These are phyloP conservation scores for Pseudopipra pipra DNA, from an alignment of 2,113 vertebrate genomes.

Conservation along the genomic window DNA sequence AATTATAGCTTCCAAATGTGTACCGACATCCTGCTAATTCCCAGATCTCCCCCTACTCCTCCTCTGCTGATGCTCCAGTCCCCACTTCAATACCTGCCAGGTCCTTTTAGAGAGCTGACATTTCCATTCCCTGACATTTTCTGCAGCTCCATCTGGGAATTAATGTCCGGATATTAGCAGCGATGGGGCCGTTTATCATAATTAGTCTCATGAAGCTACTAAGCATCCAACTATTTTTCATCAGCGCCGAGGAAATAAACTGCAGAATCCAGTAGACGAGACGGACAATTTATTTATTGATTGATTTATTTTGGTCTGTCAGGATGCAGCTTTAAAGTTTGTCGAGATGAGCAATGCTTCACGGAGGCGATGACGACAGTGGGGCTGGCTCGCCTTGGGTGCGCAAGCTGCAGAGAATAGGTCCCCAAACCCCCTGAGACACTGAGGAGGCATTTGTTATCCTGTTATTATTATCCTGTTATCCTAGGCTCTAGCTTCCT, in stretches of 20 bases:
- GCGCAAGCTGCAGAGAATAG: neutral
- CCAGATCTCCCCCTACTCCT: conserved; percentile 34
- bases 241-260: conserved; percentile 61
- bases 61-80: conserved; percentile 44
- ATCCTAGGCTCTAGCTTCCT: neutral
- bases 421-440: neutral
- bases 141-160: conserved; percentile 70
- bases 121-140: conserved; percentile 74
- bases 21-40: conserved; percentile 21
- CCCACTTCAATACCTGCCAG: conserved; percentile 67
- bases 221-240: conserved; percentile 68
- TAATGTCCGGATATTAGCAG: conserved; percentile 74
- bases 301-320: conserved; percentile 69
- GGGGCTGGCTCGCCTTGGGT: conserved; percentile 6
- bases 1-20: conserved; percentile 22
- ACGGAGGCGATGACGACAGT: neutral
- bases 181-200: conserved; percentile 71
- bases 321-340: conserved; percentile 55
- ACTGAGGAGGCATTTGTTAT: neutral
- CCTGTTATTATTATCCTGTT: conserved; percentile 6
- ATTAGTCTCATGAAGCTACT: conserved; percentile 73
- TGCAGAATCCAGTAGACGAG: conserved; percentile 49
- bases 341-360: conserved; percentile 30
- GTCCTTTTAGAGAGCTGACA: conserved; percentile 71
- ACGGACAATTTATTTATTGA: conserved; percentile 64